Evolutionary conservation across 2,797 vertebrate species (phyloP).

Genomic region (Poeciliopsis turneri): DNA sequence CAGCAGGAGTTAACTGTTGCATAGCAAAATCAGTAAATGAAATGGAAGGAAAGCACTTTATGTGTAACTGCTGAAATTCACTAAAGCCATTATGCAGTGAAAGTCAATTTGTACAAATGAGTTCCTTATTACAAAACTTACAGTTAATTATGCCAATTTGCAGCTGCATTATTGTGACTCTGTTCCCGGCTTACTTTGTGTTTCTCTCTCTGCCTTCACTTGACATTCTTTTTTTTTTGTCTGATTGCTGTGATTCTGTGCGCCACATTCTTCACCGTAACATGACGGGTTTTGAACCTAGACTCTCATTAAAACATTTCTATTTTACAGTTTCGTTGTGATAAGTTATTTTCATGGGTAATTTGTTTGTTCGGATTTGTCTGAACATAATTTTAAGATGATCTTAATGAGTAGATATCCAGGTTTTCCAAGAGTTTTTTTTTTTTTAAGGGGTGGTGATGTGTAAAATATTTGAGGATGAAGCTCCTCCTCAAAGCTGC

Average conservation of each 20-base stretch:
- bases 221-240: neutral
- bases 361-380: neutral
- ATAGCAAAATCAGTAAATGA: neutral
- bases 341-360: neutral
- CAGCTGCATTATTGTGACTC: neutral
- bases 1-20: neutral
- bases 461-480: too few relatives aligned
- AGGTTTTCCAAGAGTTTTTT: neutral
- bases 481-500: too few relatives aligned
- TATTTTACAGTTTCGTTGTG: neutral
- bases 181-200: neutral
- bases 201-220: neutral
- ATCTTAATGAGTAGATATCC: neutral
- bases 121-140: constrained; percentile 1
- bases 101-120: neutral
- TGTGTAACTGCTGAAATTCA: neutral
- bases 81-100: neutral
- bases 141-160: neutral
- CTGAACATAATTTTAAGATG: neutral
- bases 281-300: neutral
- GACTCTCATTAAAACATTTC: neutral
- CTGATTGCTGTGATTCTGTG: neutral
- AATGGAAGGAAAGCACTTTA: neutral
- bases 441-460: too few relatives aligned
- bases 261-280: neutral